Evolutionary conservation across 2,797 vertebrate genomes (phyloP), one percentile per base, ranked within the genome.

Genomic region (Gouania willdenowi): DNA sequence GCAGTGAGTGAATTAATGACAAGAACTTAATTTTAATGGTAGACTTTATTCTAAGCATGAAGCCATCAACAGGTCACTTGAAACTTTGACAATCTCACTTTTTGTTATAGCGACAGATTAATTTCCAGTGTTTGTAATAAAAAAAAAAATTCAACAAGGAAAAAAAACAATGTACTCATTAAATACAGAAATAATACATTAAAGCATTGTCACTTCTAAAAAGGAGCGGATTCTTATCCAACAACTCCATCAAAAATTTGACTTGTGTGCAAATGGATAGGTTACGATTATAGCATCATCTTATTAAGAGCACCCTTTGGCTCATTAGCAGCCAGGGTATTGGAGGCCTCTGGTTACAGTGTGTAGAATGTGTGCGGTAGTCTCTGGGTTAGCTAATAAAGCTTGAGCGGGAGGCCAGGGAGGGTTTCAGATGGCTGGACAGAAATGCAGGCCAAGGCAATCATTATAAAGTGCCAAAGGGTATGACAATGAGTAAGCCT

Each of bases 401-500:
- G 26, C 42, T 50, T 11, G 12, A 27, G 34, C 26, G 26, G 38
- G 21, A 19, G 4, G 8, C 8, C 10, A 10, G 17, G 7, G 26
- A 45, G 23, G 26, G 31, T 10, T 16, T 13, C 12, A 28, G 34
- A 27, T 29, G 40, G 21, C n/a, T 18, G 18, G 31, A 23, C 44
- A 33, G 50, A 39, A 49, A 74, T 72, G 61, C 42, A 72, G 67
- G 73, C 60, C 77, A 68, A 83, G 71, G 81, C 82, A 80, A 77
- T 77, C 61, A 61, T 79, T 63, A 72, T 84, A 87, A 87, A 87
- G 83, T 87, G 82, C 83, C 77, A 72, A 67, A 77, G 56, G 74
- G 55, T 55, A 53, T 77, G 62, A 70, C 53, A 66, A 41, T 49
- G 59, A 40, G 70, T 52, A 45, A 75, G 66, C 84, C 79, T 78